Evolutionary conservation across 2,888 invertebrate genomes (phyloP), one percentile per base, ranked within the genome.

Genomic region (Hartigia nigra): DNA sequence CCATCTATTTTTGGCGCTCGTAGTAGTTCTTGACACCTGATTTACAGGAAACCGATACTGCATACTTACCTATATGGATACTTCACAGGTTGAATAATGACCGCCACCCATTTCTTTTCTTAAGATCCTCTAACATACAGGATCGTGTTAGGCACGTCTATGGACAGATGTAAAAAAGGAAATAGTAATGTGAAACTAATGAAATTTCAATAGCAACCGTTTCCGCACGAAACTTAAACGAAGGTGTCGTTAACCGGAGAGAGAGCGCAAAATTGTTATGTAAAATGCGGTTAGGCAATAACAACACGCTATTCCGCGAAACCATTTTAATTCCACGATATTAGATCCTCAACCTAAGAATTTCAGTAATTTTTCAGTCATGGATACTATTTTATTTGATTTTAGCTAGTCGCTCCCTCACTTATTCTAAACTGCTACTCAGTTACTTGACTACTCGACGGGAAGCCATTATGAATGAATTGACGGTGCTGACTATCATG

Each of bases 281-380:
- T 83, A 87, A 87, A 87, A 83, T 83, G 86, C 76, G 85, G 85
- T 87, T 85, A 76, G 76, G 82, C 81, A 86, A 86, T 85, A 78
- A 79, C 79, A 69, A 79, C 78, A 81, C 31, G 23, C 5, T 55
- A 55, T 55, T 55, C 4, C 9, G 39, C 39, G 39, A 55, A 23
- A 9, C 23, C 23, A 55, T 55, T 55, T 55, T 23, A 55, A 55
- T 55, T 55, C 39, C 14, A 55, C 5, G 23, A 55, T 55, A 55
- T 55, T 55, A 55, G 39, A 0, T 23, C 39, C 23, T 55, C 39
- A 55, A 55, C 39, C 39, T 55, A 55, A 23, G 23, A 55, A 23
- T 23, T 55, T 55, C 39, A 23, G 23, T 2, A 23, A 55, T 55
- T 55, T 23, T 55, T 55, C 23, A 9, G 23, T 23, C 39, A 55